These are phyloP conservation scores for Octopus sinensis DNA, from an alignment of 1,140 invertebrate genomes.

Conservation along the genomic window DNA sequence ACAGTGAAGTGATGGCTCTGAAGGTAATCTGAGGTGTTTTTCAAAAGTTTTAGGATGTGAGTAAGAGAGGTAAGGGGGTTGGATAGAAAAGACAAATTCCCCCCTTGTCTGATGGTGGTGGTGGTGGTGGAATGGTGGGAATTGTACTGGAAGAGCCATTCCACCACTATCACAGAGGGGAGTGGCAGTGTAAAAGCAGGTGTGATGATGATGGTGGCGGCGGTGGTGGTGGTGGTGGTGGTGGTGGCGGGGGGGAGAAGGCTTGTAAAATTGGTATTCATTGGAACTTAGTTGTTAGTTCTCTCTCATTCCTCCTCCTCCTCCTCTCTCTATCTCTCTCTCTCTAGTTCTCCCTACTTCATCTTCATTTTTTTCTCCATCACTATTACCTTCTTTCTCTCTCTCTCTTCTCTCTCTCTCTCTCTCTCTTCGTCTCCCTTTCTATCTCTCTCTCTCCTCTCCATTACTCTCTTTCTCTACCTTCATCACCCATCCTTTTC, in stretches of 20 bases:
- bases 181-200: too few species aligned
- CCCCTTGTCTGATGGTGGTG: slow-evolving; percentile 4
- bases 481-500: not conserved
- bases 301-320: not conserved
- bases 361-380: not conserved
- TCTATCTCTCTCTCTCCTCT: slow-evolving; percentile 2
- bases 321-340: not conserved
- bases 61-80: too few species aligned
- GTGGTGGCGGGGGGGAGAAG: too few species aligned
- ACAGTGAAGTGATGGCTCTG: too few species aligned
- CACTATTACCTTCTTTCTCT: not conserved
- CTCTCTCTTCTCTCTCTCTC: not conserved
- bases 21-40: too few species aligned
- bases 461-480: not conserved
- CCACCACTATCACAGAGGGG: not conserved
- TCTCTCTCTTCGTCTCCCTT: not conserved
- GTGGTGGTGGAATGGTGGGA: slow-evolving; percentile 14
- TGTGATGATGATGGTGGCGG: too few species aligned
- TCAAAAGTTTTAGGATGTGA: too few species aligned
- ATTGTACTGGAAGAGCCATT: slow-evolving; percentile 20
- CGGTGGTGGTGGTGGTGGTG: too few species aligned
- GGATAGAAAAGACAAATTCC: not conserved
- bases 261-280: slow-evolving; percentile 16
- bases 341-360: not conserved
- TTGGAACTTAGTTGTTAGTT: slow-evolving; percentile 1